phyloP scores from a whole-genome alignment of 2,113 vertebrate genomes.

The Cygnus atratus region DNA sequence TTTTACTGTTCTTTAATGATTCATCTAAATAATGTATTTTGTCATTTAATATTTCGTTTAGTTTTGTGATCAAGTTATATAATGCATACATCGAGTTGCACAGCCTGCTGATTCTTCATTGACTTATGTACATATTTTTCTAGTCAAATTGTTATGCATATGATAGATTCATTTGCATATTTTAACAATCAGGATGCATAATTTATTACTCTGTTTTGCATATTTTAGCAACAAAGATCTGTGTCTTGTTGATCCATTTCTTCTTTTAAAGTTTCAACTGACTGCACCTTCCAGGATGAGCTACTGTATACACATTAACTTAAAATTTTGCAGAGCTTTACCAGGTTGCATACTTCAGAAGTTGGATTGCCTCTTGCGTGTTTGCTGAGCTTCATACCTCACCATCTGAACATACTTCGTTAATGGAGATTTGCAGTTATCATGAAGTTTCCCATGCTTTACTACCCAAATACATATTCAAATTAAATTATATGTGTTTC shows the following conservation, averaged over 20 bases:
- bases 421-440: neutral
- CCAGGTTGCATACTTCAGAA: neutral
- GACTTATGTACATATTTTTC: constrained; percentile 63
- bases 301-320: neutral
- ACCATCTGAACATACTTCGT: neutral
- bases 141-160: constrained; percentile 53
- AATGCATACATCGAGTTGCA: constrained; percentile 25
- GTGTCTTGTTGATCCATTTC: constrained; percentile 7
- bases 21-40: constrained; percentile 27
- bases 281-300: neutral
- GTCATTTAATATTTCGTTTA: constrained; percentile 68
- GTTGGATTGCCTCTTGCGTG: neutral
- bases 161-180: constrained; percentile 42
- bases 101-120: constrained; percentile 32
- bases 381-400: neutral
- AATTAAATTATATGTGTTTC: neutral
- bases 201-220: constrained; percentile 46
- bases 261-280: constrained; percentile 17
- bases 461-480: neutral
- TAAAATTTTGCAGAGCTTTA: neutral
- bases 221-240: constrained; percentile 30
- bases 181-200: constrained; percentile 49
- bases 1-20: neutral
- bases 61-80: constrained; percentile 38
- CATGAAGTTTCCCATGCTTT: neutral